Evolutionary conservation across 2,797 vertebrate genomes (phyloP), one percentile per base, ranked within the genome.

Genomic region (Sebastes goodei): DNA sequence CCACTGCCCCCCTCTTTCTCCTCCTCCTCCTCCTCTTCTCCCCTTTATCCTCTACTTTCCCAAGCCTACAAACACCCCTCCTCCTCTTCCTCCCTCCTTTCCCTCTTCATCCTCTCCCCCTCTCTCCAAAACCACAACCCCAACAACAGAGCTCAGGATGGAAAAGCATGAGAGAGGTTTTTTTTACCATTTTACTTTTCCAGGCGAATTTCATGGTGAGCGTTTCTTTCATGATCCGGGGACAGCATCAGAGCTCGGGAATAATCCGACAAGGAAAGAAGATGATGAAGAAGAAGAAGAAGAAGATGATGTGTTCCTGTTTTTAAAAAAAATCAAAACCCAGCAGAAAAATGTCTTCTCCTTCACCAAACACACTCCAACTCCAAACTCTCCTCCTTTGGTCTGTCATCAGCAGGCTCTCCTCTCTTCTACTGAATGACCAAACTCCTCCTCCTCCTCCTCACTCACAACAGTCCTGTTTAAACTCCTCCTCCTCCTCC

Each of bases 131-230:
- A 84, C 87, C 86, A 79, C 83, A 90, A 87, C 89, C 89, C 56
- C 84, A 85, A 90, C 86, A 90, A 81, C 88, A 89, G 66, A 74
- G 69, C 77, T 25, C 78, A 85, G 55, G 68, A 60, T 67, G 65
- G 71, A 57, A 88, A 84, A 38, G 53, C 64, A 29, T 7, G 32
- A 32, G 74, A 67, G 21, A 17, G 62, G 56, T 30, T 4, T 38
- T 60, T 57, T 23, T 9, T 97, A 98, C 97, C 98, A 98, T 98
- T 96, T 98, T 98, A 97, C 95, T 95, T 96, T 94, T 97, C 97
- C 97, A 97, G 93, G 96, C 96, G 95, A 98, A 96, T 96, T 96
- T 97, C 98, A 98, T 98, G 92, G 96, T 97, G 95, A 96, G 94
- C 70, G 93, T 90, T 94, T 96, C 95, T 94, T 92, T 94, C 96